Conservation (phyloP, 2,797 vertebrate species). For the Anableps anableps region DNA sequence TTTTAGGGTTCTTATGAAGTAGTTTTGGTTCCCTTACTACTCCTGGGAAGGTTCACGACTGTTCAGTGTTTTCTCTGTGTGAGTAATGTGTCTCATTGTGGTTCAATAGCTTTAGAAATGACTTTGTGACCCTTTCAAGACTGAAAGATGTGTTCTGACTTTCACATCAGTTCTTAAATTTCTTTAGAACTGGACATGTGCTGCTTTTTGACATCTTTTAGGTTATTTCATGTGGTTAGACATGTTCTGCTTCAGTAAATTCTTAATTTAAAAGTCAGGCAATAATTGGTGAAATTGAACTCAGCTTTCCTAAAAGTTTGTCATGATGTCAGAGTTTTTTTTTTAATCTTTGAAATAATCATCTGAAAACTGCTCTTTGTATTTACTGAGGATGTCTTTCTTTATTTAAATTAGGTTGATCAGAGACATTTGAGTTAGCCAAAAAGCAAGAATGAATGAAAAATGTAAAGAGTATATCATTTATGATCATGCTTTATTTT, state of each 20-base stretch:
- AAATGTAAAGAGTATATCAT: not conserved
- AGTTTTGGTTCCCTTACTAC: no score
- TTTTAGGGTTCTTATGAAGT: no score
- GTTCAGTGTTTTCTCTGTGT: no score
- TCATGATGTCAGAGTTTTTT: not conserved
- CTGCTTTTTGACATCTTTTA: no score
- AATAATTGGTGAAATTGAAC: not conserved
- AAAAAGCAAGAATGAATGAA: not conserved
- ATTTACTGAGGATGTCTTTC: not conserved
- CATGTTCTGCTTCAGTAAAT: not conserved
- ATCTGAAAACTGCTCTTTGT: not conserved
- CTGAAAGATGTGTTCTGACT: no score
- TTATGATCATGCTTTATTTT: not conserved
- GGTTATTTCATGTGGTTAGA: not conserved
- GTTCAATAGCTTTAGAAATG: no score
- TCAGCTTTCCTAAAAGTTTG: not conserved
- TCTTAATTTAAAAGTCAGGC: not conserved
- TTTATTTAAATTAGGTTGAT: not conserved
- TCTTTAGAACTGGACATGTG: not conserved
- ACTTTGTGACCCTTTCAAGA: no score
- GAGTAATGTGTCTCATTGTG: no score
- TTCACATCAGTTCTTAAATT: no score
- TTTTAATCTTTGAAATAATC: not conserved
- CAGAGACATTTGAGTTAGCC: not conserved
- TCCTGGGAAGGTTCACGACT: no score